Percentiles rank a stretch among this genome's conserved stretches.
Conservation (phyloP, 53 echinoderm and acorn worm genomes). For the Luidia sarsii region DNA sequence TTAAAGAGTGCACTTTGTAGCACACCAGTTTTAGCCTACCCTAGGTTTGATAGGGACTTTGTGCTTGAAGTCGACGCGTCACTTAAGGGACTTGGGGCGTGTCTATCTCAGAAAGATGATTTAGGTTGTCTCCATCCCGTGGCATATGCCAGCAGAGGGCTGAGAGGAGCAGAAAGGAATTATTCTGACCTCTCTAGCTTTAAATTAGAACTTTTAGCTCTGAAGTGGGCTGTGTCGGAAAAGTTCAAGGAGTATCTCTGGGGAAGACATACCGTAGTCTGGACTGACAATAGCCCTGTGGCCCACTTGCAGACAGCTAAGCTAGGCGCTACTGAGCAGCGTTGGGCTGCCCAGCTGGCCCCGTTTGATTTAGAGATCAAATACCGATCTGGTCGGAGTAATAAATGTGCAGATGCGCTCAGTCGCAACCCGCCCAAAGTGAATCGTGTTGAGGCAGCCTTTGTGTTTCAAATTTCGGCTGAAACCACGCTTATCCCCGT, state of each 20-base stretch:
- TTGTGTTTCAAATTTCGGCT: neutral
- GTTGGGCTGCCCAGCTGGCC: too few species aligned
- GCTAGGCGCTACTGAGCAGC: neutral
- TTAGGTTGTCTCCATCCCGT: neutral
- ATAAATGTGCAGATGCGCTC: conserved; percentile 3
- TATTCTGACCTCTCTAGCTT: neutral
- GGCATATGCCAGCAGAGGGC: neutral
- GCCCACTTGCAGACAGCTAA: conserved; percentile 4
- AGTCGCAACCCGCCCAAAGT: neutral
- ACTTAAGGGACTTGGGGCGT: too few species aligned
- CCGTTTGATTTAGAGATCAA: neutral
- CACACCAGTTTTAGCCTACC: conserved; percentile 12
- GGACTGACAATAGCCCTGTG: too few species aligned
- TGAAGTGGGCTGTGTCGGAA: neutral
- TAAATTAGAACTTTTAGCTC: neutral
- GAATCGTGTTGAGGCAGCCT: neutral
- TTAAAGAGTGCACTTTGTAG: neutral
- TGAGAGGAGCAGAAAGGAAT: neutral
- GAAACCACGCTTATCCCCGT: neutral
- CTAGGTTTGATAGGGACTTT: neutral
- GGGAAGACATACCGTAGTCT: neutral
- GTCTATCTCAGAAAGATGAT: neutral
- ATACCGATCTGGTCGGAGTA: neutral
- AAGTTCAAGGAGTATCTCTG: conserved; percentile 5
- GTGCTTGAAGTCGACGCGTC: conserved; percentile 20